Base-by-base conservation (phyloP, 2,113 vertebrate genomes). In the Daubentonia madagascariensis region DNA sequence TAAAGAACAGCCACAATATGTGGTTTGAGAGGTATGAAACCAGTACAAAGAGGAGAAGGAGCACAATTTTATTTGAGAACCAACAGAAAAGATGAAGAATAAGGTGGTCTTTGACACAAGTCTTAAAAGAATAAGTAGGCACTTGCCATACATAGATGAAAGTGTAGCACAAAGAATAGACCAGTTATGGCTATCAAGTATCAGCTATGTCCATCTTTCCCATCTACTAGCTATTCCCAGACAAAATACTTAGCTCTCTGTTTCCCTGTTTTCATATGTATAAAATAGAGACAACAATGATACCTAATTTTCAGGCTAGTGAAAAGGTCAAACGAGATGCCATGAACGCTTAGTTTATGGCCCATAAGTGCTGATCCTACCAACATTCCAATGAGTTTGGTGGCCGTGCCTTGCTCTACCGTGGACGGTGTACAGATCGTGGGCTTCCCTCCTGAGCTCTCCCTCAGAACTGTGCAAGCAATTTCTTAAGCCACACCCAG, bases 401-500 rank as follows among this genome's bases (percentile, higher is more conserved):
- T 23, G 6, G 22, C 16, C 0, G 23, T 4, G 4, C 4, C 13
- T 43, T 16, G 28, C 67, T 65, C 30, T 28, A 11, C 18, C 5
- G 0, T 12, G 16, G n/a, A 16, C 3, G 17, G 25, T 5, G 30
- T 59, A 3, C 3, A 2, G 5, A 11, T 1, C 4, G 8, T 1
- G 23, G 3, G 16, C 18, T 8, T 14, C 22, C 48, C 23, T 20
- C 28, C 22, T 23, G 17, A 17, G 13, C 28, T 32, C 6, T 20
- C 1, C 43, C 76, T 32, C 0, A 13, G 40, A 79, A 75, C 6
- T 1, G 17, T 0, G 0, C 2, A 8, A 18, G 45, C 0, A 8
- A 4, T n/a, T 32, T 9, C 0, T 0, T 37, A 5, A 57, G 8
- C 37, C 61, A 20, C 45, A 7, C 1, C 3, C 23, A 35, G 25